A percentile compares a stretch with the other conserved stretches of the same genome.
Evolutionary conservation across 2,888 invertebrate species (phyloP).

Genomic region (Coleophora deauratella): DNA sequence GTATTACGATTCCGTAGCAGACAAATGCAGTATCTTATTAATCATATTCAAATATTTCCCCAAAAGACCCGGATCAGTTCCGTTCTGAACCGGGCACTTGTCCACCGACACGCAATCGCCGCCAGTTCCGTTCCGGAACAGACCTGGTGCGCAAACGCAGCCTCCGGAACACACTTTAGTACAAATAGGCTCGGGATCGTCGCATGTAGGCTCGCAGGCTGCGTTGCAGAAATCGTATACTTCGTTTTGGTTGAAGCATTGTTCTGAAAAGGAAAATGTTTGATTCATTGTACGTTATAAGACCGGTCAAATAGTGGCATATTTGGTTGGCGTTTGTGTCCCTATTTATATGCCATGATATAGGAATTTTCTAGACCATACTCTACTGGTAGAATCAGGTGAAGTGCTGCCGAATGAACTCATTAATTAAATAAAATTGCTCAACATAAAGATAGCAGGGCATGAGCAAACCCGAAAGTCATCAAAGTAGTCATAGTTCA

Average conservation of each 20-base stretch:
- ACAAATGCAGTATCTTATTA: conserved; percentile 42
- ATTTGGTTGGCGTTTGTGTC: too few relatives aligned
- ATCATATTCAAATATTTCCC: conserved; percentile 43
- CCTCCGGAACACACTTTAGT: conserved; percentile 45
- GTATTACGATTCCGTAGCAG: conserved; percentile 5
- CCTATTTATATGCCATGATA: too few relatives aligned
- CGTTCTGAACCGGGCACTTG: conserved; percentile 39
- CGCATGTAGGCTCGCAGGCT: conserved; percentile 49
- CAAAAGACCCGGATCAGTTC: conserved; percentile 34
- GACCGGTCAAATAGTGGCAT: too few relatives aligned
- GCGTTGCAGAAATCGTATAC: conserved; percentile 52
- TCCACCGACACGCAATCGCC: conserved; percentile 51
- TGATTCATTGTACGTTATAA: too few relatives aligned
- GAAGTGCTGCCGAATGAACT: too few relatives aligned
- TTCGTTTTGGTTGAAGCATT: conserved; percentile 51
- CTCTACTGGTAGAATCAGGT: too few relatives aligned
- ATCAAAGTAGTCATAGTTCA: too few relatives aligned
- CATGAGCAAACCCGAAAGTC: too few relatives aligned
- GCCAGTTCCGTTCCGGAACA: conserved; percentile 32
- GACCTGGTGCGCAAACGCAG: conserved; percentile 50
- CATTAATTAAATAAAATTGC: too few relatives aligned
- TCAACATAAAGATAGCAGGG: too few relatives aligned
- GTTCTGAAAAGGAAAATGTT: conserved; percentile 30
- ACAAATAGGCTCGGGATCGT: conserved; percentile 53
- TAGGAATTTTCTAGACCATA: too few relatives aligned